A percentile compares a stretch with the other conserved stretches of the same genome.
phyloP scores from a whole-genome alignment of 1,140 invertebrate genomes.

The Neodiprion virginianus region DNA sequence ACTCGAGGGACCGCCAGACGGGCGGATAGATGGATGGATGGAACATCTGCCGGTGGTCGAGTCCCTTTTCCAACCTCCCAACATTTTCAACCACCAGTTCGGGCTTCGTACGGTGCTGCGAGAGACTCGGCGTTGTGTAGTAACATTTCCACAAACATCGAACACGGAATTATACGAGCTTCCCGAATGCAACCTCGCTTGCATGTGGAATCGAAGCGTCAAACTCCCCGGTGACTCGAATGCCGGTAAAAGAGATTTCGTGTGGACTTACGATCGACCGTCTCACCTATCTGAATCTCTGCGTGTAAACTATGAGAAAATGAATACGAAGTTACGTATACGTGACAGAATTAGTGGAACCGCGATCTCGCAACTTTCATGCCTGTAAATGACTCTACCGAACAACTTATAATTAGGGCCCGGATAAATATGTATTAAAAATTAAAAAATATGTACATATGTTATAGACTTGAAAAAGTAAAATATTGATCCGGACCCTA shows the following conservation, averaged over 20 bases:
- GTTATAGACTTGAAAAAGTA: too few relatives aligned
- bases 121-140: not conserved
- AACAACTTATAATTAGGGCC: too few relatives aligned
- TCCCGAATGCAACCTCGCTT: too few relatives aligned
- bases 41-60: conserved; percentile 59
- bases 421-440: too few relatives aligned
- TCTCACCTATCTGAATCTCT: too few relatives aligned
- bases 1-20: not conserved
- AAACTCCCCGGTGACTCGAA: conserved; percentile 7
- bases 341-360: too few relatives aligned
- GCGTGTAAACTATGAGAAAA: too few relatives aligned
- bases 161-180: not conserved
- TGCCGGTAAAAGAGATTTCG: not conserved
- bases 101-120: not conserved
- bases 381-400: too few relatives aligned
- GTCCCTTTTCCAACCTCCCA: conserved; percentile 11
- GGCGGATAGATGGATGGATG: conserved; percentile 30
- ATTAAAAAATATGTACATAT: too few relatives aligned
- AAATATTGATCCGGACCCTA: too few relatives aligned
- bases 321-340: too few relatives aligned
- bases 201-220: not conserved
- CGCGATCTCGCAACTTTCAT: too few relatives aligned
- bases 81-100: not conserved
- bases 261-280: not conserved
- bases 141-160: not conserved